Conservation (phyloP, 2,113 vertebrate genomes). For the Aptenodytes patagonicus region DNA sequence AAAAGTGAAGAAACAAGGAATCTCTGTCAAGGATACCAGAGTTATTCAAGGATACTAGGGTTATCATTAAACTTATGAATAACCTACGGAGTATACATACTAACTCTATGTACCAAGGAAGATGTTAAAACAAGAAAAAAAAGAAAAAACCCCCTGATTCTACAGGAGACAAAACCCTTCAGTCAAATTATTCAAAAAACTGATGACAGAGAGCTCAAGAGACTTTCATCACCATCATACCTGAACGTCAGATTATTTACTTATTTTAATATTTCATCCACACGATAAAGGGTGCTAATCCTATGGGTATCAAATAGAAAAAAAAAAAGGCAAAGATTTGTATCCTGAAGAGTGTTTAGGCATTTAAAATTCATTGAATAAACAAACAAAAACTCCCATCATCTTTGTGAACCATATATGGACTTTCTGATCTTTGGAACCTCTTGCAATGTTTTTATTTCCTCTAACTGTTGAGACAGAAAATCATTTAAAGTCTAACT, state of each 20-base stretch:
- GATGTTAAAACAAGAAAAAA: not conserved
- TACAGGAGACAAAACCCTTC: not conserved
- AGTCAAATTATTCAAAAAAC: not conserved
- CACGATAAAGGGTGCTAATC: not conserved
- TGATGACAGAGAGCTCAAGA: not conserved
- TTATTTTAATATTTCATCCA: not conserved
- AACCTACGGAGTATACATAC: not conserved
- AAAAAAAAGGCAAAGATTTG: not conserved
- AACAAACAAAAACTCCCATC: not conserved
- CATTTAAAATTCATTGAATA: not conserved
- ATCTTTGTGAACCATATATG: not conserved
- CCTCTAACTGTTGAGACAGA: not conserved
- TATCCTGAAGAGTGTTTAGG: not conserved
- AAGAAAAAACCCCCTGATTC: rapidly evolving
- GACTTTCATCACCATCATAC: not conserved
- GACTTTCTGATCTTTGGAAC: not conserved
- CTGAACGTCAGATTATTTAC: not conserved
- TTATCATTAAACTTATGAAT: not conserved
- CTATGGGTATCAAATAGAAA: not conserved
- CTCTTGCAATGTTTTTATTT: not conserved
- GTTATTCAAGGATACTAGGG: not conserved
- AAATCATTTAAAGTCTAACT: not conserved
- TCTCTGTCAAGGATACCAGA: not conserved
- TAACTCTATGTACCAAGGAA: not conserved
- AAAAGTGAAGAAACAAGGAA: not conserved